Conservation (phyloP, 2,113 vertebrate genomes). For the Paramisgurnus dabryanus region DNA sequence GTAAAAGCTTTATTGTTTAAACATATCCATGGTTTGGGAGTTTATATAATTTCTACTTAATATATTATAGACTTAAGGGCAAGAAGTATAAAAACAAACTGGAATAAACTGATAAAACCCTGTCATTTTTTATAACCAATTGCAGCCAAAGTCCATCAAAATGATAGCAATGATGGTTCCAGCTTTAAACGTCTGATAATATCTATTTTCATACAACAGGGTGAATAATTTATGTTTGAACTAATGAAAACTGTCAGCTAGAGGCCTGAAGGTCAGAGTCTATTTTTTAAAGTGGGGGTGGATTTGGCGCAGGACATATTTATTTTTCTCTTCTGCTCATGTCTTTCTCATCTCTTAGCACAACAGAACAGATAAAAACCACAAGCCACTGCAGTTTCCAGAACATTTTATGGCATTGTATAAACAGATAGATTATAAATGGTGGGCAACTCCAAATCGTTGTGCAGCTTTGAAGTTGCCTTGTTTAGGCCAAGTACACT, state of each 20-base stretch:
- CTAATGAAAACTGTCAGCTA: slow-evolving; percentile 45
- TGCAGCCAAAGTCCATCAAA: slow-evolving; percentile 29
- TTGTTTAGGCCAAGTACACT: too few species aligned
- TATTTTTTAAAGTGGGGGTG: not conserved
- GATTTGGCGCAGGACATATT: slow-evolving; percentile 31
- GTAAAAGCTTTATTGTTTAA: not conserved
- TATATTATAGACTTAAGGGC: too few species aligned
- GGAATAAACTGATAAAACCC: slow-evolving; percentile 7
- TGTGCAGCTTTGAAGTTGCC: too few species aligned
- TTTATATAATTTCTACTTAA: slow-evolving; percentile 20
- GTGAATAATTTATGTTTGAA: slow-evolving; percentile 31
- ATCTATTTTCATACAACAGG: slow-evolving; percentile 37
- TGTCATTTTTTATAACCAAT: not conserved
- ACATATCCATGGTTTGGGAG: slow-evolving; percentile 15
- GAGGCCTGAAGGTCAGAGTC: slow-evolving; percentile 44
- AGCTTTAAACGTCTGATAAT: slow-evolving; percentile 19
- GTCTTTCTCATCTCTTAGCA: not conserved
- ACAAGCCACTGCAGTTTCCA: too few species aligned
- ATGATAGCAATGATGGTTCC: slow-evolving; percentile 17
- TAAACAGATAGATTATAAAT: not conserved
- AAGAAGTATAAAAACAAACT: not conserved
- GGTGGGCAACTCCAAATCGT: not conserved
- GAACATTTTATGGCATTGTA: too few species aligned
- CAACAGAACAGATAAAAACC: not conserved
- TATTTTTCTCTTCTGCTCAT: slow-evolving; percentile 1